Percentiles rank a stretch among this genome's conserved stretches.
These are phyloP conservation scores for Drosophila hydei DNA, from an alignment of 1,140 invertebrate genomes.

Conservation along the genomic window DNA sequence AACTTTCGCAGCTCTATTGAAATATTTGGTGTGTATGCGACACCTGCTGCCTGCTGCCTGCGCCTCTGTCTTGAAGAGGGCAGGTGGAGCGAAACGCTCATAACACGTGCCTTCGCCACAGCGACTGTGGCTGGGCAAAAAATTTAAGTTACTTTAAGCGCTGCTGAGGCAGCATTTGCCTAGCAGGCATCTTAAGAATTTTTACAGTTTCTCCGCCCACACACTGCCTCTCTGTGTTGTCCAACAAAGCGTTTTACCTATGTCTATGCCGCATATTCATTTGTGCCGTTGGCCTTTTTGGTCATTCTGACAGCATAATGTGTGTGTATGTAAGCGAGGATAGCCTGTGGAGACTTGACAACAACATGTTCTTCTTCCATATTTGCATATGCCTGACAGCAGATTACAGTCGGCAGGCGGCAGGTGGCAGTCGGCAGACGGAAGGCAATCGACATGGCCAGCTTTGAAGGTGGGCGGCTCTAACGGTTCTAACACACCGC, in stretches of 20 bases:
- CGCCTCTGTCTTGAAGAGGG: neutral
- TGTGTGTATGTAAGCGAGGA: conserved; percentile 35
- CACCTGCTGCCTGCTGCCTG: conserved; percentile 50
- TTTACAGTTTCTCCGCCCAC: neutral
- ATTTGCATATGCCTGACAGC: conserved; percentile 42
- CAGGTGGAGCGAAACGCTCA: neutral
- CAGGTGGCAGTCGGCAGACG: neutral
- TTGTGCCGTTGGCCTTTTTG: conserved; percentile 33
- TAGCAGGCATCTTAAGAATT: conserved; percentile 59
- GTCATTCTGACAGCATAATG: conserved; percentile 44
- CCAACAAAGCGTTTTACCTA: conserved; percentile 32
- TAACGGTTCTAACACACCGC: neutral
- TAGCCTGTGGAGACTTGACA: conserved; percentile 50
- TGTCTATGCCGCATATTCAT: conserved; percentile 37
- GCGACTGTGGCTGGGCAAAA: conserved; percentile 38
- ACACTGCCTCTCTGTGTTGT: conserved; percentile 29
- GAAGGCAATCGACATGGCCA: conserved; percentile 2
- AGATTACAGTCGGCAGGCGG: conserved; percentile 20
- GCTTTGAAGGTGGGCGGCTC: neutral
- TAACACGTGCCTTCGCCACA: conserved; percentile 38
- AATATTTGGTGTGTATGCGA: conserved; percentile 55
- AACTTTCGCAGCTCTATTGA: conserved; percentile 72
- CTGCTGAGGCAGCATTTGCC: conserved; percentile 19
- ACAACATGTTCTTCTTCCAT: conserved; percentile 40
- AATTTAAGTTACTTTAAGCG: conserved; percentile 52